Conservation (phyloP, 2,888 invertebrate species). For the Rapana venosa region DNA sequence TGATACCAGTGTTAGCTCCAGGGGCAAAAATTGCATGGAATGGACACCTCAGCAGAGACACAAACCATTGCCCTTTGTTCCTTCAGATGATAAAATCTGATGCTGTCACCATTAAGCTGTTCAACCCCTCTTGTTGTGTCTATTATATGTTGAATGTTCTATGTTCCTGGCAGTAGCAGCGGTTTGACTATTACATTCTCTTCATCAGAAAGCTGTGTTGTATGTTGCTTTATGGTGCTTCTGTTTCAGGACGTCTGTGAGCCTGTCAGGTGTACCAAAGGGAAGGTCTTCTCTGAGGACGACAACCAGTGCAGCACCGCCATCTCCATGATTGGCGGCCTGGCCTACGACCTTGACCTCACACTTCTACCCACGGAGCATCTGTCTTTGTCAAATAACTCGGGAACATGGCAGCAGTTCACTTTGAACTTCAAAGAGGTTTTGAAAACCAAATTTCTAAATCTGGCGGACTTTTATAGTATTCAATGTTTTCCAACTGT, state of each 20-base stretch:
- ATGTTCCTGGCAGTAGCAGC: no score
- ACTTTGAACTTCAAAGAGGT: background rate
- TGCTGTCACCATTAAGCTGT: no score
- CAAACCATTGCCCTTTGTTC: no score
- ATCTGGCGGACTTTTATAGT: background rate
- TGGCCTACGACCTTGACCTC: slow-evolving; percentile 16
- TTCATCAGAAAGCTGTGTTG: no score
- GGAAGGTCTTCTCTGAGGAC: background rate
- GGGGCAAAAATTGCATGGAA: no score
- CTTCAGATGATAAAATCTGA: no score
- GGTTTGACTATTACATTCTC: no score
- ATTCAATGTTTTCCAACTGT: background rate
- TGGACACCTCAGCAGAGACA: no score
- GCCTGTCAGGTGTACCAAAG: background rate
- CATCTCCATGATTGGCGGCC: background rate
- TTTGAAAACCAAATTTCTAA: background rate
- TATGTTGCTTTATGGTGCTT: background rate
- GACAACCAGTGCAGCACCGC: slow-evolving; percentile 21
- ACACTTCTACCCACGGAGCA: background rate
- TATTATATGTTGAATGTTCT: no score
- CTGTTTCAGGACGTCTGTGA: slow-evolving; percentile 3
- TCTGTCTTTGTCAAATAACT: background rate
- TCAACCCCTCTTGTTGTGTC: no score
- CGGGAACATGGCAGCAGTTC: background rate
- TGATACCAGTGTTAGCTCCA: no score